phyloP scores from a whole-genome alignment of 2,888 invertebrate genomes.

The Balanococcus diminutus region DNA sequence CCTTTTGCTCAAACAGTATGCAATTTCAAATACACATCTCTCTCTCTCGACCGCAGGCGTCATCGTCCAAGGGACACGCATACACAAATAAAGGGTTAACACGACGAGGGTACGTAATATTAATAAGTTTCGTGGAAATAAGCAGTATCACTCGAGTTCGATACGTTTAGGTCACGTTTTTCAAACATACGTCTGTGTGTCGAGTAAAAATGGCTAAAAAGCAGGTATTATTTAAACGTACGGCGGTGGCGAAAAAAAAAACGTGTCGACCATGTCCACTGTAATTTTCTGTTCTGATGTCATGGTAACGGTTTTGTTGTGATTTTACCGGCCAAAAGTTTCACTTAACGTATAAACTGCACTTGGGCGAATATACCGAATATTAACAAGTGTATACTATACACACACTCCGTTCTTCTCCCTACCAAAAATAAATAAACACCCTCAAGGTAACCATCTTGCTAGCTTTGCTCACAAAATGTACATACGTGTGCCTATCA shows the following conservation, averaged over 20 bases:
- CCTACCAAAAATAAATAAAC: no score
- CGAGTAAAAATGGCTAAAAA: slow-evolving; percentile 1
- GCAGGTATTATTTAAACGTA: background rate
- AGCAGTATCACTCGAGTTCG: background rate
- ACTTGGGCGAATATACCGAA: background rate
- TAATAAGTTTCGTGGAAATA: slow-evolving; percentile 25
- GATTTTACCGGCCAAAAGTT: slow-evolving; percentile 17
- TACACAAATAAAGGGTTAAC: background rate
- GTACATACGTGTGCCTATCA: background rate
- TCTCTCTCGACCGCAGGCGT: background rate
- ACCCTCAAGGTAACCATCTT: background rate
- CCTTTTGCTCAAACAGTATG: background rate
- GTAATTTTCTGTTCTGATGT: slow-evolving; percentile 27
- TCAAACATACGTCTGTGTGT: slow-evolving; percentile 1
- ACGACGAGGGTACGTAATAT: background rate
- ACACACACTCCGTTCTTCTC: no score
- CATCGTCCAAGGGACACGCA: background rate
- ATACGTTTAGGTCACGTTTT: slow-evolving; percentile 9
- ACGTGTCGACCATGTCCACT: slow-evolving; percentile 35
- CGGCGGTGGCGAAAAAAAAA: background rate
- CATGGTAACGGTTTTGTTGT: slow-evolving; percentile 39
- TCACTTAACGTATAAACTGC: slow-evolving; percentile 9
- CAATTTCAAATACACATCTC: background rate
- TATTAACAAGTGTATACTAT: background rate
- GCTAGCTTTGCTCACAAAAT: background rate